phyloP scores from a whole-genome alignment of 2,888 invertebrate genomes.

The Arrhopalites spinosus region DNA sequence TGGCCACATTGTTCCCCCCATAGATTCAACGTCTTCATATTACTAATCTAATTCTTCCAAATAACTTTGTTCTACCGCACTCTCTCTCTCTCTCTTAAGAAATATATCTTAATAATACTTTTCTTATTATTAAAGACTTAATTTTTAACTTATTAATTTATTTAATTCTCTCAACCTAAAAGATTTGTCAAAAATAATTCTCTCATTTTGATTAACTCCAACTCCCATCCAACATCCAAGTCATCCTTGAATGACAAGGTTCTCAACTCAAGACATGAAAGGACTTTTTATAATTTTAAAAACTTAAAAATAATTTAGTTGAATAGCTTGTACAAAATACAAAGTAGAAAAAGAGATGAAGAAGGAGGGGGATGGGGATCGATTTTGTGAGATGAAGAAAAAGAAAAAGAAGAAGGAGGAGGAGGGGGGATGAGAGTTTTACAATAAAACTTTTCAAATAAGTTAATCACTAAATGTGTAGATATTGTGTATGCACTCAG shows the following conservation, averaged over 20 bases:
- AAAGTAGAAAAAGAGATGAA: not conserved
- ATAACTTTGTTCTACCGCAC: not conserved
- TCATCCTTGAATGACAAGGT: too few species aligned
- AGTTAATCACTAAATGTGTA: conserved; percentile 15
- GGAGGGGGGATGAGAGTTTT: conserved; percentile 1
- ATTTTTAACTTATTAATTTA: too few species aligned
- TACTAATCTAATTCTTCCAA: not conserved
- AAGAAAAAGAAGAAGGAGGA: not conserved
- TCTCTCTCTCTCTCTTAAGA: not conserved
- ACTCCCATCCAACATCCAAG: too few species aligned
- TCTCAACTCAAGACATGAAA: too few species aligned
- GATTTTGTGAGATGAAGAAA: not conserved
- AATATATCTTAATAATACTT: too few species aligned
- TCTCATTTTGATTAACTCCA: too few species aligned
- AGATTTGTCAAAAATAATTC: too few species aligned
- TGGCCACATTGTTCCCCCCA: conserved; percentile 7
- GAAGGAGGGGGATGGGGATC: not conserved
- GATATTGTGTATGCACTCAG: not conserved
- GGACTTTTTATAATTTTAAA: too few species aligned
- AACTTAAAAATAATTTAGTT: too few species aligned
- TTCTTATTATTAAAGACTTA: too few species aligned
- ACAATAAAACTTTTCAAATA: conserved; percentile 23
- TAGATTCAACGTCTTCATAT: not conserved
- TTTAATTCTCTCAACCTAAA: too few species aligned
- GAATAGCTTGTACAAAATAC: too few species aligned